phyloP scores from a whole-genome alignment of 2,888 invertebrate species.

The Entomobrya multifasciata region DNA sequence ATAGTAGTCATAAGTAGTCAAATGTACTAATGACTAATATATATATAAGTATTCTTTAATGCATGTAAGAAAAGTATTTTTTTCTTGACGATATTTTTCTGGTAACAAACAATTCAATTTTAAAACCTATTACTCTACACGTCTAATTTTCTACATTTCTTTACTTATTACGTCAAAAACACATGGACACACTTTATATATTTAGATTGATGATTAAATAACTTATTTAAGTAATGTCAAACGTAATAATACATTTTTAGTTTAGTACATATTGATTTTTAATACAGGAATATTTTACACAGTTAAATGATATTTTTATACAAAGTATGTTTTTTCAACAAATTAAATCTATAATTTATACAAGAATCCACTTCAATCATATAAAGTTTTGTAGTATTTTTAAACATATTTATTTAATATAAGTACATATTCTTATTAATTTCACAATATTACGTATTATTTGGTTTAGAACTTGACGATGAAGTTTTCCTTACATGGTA shows the following conservation, averaged over 20 bases:
- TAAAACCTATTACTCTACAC: not conserved
- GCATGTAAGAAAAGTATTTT: conserved; percentile 27
- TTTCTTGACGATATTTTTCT: conserved; percentile 15
- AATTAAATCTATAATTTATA: conserved; percentile 7
- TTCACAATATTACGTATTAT: conserved; percentile 36
- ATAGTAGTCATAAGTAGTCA: not conserved
- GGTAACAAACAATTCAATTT: conserved; percentile 26
- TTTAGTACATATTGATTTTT: not conserved
- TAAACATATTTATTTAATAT: not conserved
- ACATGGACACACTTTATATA: conserved; percentile 24
- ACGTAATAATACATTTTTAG: not conserved
- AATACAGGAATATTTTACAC: too few species aligned
- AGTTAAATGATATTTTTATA: not conserved
- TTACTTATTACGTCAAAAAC: not conserved
- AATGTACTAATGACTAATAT: not conserved
- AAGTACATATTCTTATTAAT: not conserved
- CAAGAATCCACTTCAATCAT: conserved; percentile 14
- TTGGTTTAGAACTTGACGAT: conserved; percentile 15
- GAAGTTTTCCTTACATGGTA: too few species aligned
- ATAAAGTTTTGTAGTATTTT: conserved; percentile 21
- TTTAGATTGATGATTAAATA: conserved; percentile 6
- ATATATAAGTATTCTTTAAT: not conserved
- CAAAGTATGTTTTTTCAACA: too few species aligned
- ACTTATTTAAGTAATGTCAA: not conserved
- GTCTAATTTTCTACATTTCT: too few species aligned